phyloP scores from a whole-genome alignment of 2,797 vertebrate species.

The Sebastes taczanowskii region DNA sequence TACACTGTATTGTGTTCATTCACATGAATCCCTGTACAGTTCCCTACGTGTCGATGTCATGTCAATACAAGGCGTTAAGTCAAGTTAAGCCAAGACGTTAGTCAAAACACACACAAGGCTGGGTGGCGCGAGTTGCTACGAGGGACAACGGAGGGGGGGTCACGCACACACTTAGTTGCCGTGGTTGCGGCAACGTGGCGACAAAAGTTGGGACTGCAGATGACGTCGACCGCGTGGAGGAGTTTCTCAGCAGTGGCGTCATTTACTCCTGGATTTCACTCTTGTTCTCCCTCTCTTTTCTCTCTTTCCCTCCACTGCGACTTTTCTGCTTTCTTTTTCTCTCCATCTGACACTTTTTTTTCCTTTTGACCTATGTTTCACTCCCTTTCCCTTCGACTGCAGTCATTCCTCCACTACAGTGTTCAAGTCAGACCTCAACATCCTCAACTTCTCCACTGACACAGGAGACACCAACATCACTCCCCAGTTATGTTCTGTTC shows the following conservation, averaged over 20 bases:
- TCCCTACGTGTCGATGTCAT: constrained; percentile 27
- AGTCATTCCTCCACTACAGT: constrained; percentile 21
- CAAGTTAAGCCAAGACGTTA: neutral
- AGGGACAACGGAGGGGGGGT: neutral
- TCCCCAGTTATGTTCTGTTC: constrained; percentile 22
- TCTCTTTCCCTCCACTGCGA: neutral
- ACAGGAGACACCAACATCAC: constrained; percentile 6
- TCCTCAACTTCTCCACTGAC: neutral
- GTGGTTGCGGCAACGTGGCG: constrained; percentile 20
- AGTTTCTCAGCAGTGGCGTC: constrained; percentile 75
- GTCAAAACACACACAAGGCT: constrained; percentile 53
- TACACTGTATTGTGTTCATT: constrained; percentile 51
- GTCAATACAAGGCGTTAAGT: constrained; percentile 38
- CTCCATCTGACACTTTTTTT: neutral
- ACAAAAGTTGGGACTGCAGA: constrained; percentile 40
- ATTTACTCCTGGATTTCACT: constrained; percentile 66
- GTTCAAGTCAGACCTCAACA: constrained; percentile 8
- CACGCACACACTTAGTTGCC: constrained; percentile 41
- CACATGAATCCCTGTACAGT: constrained; percentile 49
- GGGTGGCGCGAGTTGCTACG: constrained; percentile 28
- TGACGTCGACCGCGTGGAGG: constrained; percentile 50
- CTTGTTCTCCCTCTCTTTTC: neutral
- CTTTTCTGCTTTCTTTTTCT: neutral
- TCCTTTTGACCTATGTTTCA: neutral
- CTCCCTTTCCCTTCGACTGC: neutral